Evolutionary conservation across 1,140 invertebrate species (phyloP), one percentile per base, ranked within the genome.

Genomic region (Brachionus paranguensis): DNA sequence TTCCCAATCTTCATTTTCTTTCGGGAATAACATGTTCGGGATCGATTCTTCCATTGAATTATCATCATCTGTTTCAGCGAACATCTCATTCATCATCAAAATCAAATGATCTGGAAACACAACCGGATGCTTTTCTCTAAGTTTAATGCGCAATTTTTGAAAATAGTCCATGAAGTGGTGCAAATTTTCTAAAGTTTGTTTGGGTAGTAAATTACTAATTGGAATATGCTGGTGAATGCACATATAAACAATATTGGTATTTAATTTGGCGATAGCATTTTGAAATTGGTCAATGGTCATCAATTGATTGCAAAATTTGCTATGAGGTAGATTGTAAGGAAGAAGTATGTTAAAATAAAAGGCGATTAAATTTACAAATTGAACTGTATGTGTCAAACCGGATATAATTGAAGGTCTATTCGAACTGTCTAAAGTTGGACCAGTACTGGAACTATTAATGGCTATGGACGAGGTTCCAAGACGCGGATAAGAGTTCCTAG

Each of bases 1-100:
- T 68, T 81, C 78, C 78, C 78, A 81, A 14, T 81, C 78, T 43
- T 81, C 78, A 27, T 60, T 81, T 45, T 81, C 78, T 29, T 81
- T 81, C 29, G 43, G 47, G 45, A 81, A 81, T 14, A 60, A 24
- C 17, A 81, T 43, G 41, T 68, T 64, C 53, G 50, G 78, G 11
- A 81, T 60, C 10, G 53, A 45, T 24, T 81, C 55, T 17, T 76
- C 43, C 17, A 60, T 20, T 45, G 37, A 14, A 43, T 60, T 45
- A 47, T 60, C 53, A 11, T 68, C 78, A 45, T 60, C 78, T 12
- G 14, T 14, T 17, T 81, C 78, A 45, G 53, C 24, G 14, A 81
- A 81, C 78, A 81, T 81, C 27, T 81, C 78, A 10, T 81, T 55
- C 37, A 81, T 64, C 78, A 81, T 64, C 20, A 55, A 29, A 10